phyloP scores from a whole-genome alignment of 2,888 invertebrate species.

The Noctua janthina region DNA sequence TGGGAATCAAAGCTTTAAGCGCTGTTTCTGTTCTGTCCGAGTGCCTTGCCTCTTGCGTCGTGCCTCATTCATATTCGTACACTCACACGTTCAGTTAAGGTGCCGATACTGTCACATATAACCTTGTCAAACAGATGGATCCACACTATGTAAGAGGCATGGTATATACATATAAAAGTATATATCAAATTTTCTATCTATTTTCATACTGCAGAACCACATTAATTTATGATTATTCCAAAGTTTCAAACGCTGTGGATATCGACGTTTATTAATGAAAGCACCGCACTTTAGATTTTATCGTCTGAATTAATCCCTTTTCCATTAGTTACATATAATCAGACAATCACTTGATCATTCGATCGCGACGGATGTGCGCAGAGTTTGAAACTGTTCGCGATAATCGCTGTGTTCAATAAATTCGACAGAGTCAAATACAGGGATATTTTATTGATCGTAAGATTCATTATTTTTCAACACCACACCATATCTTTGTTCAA shows the following conservation, averaged over 20 bases:
- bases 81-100: constrained; percentile 47
- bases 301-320: constrained; percentile 51
- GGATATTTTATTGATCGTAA: constrained; percentile 88
- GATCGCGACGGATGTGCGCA: constrained; percentile 60
- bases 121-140: constrained; percentile 20
- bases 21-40: constrained; percentile 84
- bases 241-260: constrained; percentile 62
- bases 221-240: constrained; percentile 73
- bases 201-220: constrained; percentile 86
- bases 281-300: constrained; percentile 59
- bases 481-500: constrained; percentile 74
- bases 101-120: constrained; percentile 43
- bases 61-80: constrained; percentile 10
- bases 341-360: constrained; percentile 56
- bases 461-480: constrained; percentile 78
- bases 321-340: constrained; percentile 55
- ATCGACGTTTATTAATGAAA: constrained; percentile 47
- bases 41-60: constrained; percentile 78
- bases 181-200: constrained; percentile 84
- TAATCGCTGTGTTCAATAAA: constrained; percentile 86
- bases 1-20: constrained; percentile 90
- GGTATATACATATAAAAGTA: constrained; percentile 75
- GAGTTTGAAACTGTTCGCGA: constrained; percentile 82
- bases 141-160: constrained; percentile 76
- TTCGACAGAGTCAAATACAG: constrained; percentile 90